Evolutionary conservation across 2,888 invertebrate genomes (phyloP).

Genomic region (Diplazon laetatorius): DNA sequence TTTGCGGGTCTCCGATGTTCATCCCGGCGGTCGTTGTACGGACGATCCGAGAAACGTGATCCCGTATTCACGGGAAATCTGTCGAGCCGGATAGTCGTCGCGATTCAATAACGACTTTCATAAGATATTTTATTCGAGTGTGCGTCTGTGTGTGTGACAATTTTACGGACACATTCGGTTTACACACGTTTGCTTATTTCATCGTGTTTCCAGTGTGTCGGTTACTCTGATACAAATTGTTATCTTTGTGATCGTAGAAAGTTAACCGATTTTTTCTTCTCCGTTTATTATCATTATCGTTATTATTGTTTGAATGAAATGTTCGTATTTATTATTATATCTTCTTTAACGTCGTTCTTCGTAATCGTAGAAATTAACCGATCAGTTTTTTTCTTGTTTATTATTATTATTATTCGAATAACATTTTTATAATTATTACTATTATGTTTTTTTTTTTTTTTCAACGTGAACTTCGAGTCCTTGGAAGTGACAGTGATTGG

Average conservation of each 20-base stretch:
- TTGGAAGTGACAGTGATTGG: slow-evolving; percentile 2
- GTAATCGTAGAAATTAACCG: too few species aligned
- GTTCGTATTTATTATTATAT: too few species aligned
- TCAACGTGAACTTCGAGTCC: too few species aligned
- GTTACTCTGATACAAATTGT: too few species aligned
- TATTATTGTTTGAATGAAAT: too few species aligned
- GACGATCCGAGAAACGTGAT: slow-evolving; percentile 58
- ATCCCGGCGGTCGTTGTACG: slow-evolving; percentile 45
- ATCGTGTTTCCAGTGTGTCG: too few species aligned
- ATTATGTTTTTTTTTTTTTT: neutral
- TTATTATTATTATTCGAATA: neutral
- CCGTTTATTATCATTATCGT: too few species aligned
- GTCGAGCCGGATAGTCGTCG: slow-evolving; percentile 58
- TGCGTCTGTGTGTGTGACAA: slow-evolving; percentile 18
- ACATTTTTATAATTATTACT: neutral
- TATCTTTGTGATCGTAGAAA: too few species aligned
- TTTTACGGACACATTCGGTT: too few species aligned
- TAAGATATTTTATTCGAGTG: slow-evolving; percentile 27
- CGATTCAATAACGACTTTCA: slow-evolving; percentile 57
- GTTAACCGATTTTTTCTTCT: too few species aligned
- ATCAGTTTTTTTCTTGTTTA: neutral
- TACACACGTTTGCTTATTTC: too few species aligned
- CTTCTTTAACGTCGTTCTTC: too few species aligned
- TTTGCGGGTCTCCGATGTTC: slow-evolving; percentile 55
- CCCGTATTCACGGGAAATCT: slow-evolving; percentile 61